These are phyloP conservation scores for Petromus typicus DNA, from an alignment of 2,113 vertebrate genomes.

Conservation along the genomic window DNA sequence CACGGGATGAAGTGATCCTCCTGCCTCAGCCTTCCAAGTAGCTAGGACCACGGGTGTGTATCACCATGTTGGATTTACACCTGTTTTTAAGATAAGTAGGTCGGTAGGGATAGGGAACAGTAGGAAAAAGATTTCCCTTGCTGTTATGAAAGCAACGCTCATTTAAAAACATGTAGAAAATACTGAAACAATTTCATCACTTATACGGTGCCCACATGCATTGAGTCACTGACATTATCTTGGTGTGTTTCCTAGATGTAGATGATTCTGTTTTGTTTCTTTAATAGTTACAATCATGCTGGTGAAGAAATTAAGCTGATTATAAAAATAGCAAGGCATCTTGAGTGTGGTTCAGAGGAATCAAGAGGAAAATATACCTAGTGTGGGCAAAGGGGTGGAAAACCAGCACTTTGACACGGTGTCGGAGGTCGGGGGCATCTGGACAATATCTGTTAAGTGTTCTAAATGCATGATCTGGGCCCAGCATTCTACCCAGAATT, in stretches of 20 bases:
- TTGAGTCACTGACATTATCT: neutral
- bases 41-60: neutral
- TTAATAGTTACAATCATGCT: slow-evolving; percentile 21
- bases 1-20: neutral
- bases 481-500: slow-evolving; percentile 17
- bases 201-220: neutral
- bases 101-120: neutral
- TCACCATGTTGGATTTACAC: neutral
- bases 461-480: neutral
- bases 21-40: neutral
- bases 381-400: neutral
- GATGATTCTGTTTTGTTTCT: slow-evolving; percentile 37
- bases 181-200: neutral
- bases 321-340: slow-evolving; percentile 2
- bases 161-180: slow-evolving; percentile 2
- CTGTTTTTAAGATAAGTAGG: neutral
- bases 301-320: neutral
- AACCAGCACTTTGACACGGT: neutral
- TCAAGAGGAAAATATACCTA: neutral
- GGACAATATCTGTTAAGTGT: neutral
- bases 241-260: slow-evolving; percentile 2
- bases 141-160: neutral
- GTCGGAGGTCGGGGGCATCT: neutral
- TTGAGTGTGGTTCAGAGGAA: neutral
- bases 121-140: neutral